phyloP scores from a whole-genome alignment of 2,797 vertebrate genomes.

The Arremon brunneinucha region DNA sequence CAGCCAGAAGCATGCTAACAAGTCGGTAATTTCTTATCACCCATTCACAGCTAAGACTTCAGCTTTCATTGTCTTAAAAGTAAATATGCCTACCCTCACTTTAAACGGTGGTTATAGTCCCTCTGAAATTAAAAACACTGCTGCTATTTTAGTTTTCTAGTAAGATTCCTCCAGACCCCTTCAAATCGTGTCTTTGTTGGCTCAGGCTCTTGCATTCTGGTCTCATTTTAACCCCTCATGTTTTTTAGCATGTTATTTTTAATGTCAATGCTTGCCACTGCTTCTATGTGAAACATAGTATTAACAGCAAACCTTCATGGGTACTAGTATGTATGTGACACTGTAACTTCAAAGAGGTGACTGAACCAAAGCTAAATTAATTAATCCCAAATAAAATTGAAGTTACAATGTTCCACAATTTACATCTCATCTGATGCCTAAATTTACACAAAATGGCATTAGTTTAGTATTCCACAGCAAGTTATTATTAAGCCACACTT shows the following conservation, averaged over 20 bases:
- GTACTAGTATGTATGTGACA: neutral
- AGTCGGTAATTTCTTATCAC: slow-evolving; percentile 26
- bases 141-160: neutral
- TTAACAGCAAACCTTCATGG: neutral
- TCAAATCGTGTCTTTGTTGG: neutral
- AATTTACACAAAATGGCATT: neutral
- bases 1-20: slow-evolving; percentile 34
- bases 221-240: neutral
- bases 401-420: neutral
- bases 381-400: neutral
- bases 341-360: neutral
- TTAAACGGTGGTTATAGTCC: neutral
- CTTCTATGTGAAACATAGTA: neutral
- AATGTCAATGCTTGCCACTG: neutral
- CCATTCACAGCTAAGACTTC: slow-evolving; percentile 19
- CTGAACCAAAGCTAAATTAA: neutral
- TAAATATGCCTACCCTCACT: neutral
- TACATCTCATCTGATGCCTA: neutral
- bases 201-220: neutral
- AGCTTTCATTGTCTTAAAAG: slow-evolving; percentile 25
- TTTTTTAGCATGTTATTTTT: neutral
- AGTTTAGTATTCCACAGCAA: neutral
- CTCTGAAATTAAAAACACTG: neutral
- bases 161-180: neutral
- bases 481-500: neutral